A percentile compares a stretch with the other conserved stretches of the same genome.
Conservation (phyloP, 2,113 vertebrate species). For the Sinocyclocheilus rhinocerous region DNA sequence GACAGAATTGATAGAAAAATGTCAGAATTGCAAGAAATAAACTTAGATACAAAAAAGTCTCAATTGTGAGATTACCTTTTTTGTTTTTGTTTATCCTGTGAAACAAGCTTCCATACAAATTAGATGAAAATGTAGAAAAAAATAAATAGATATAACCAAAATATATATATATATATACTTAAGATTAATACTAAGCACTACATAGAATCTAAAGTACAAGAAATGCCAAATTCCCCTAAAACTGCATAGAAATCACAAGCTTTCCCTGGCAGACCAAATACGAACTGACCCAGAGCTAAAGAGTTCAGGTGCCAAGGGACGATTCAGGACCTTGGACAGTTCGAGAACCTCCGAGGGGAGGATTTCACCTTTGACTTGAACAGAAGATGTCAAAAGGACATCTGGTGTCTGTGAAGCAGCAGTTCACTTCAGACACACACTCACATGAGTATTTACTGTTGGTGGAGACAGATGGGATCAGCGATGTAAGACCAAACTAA, state of each 20-base stretch:
- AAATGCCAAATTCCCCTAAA: background rate
- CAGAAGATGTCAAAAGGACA: constrained; percentile 38
- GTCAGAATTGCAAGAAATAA: too few species aligned
- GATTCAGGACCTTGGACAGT: constrained; percentile 73
- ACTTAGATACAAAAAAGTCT: too few species aligned
- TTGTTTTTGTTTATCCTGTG: too few species aligned
- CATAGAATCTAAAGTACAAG: background rate
- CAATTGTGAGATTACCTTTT: too few species aligned
- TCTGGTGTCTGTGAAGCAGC: constrained; percentile 35
- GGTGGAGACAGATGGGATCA: background rate
- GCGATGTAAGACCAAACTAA: background rate
- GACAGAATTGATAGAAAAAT: too few species aligned
- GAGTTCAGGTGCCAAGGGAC: background rate
- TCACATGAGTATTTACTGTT: background rate
- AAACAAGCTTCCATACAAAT: background rate
- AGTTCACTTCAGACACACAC: background rate
- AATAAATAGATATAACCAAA: too few species aligned
- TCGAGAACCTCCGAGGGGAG: constrained; percentile 14
- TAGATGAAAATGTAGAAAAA: too few species aligned
- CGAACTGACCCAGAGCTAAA: background rate
- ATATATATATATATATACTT: background rate
- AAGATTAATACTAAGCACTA: background rate
- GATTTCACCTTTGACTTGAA: constrained; percentile 33
- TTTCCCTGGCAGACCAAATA: background rate
- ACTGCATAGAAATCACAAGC: background rate